Evolutionary conservation across 2,888 invertebrate species (phyloP), one percentile per base, ranked within the genome.

Genomic region (Eulithis testata): DNA sequence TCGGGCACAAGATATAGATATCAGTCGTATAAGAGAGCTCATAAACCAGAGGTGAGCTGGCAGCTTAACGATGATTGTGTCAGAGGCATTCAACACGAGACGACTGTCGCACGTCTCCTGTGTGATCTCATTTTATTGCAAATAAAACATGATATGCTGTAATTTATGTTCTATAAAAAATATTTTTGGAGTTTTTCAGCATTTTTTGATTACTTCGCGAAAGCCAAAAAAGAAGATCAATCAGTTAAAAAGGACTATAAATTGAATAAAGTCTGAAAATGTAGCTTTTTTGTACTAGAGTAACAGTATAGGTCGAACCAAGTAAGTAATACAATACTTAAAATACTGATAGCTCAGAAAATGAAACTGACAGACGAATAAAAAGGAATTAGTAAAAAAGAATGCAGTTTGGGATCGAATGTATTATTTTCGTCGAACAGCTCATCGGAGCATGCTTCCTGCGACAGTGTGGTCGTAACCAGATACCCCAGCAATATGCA

Each of bases 401-500:
- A 80, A 80, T 81, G 78, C 82, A 83, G 77, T 83, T 85, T 72
- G 76, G 81, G 76, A 83, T 83, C 83, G 78, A 84, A 83, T 85
- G 85, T 87, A 88, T 88, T 89, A 88, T 90, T 89, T 90, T 89
- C 86, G 86, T 89, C 76, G 84, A 85, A 82, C 87, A 85, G 88
- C 75, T 86, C 92, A 90, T 61, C 87, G 87, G 87, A 81, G 85
- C 89, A 87, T 88, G 91, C 92, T 92, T 93, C 92, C 92, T 91
- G 91, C 89, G 90, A 87, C 88, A 84, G 90, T 91, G 92, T 91
- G 92, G 92, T 92, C 92, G 92, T 84, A 91, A 93, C 85, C 47
- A 73, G 88, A 93, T 85, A 91, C 92, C 88, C 79, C 86, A 86
- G 87, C 90, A 87, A 88, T 92, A 91, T 91, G 92, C 89, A 83